These are phyloP conservation scores for Tetrao urogallus DNA, from an alignment of 2,113 vertebrate species.

Conservation along the genomic window DNA sequence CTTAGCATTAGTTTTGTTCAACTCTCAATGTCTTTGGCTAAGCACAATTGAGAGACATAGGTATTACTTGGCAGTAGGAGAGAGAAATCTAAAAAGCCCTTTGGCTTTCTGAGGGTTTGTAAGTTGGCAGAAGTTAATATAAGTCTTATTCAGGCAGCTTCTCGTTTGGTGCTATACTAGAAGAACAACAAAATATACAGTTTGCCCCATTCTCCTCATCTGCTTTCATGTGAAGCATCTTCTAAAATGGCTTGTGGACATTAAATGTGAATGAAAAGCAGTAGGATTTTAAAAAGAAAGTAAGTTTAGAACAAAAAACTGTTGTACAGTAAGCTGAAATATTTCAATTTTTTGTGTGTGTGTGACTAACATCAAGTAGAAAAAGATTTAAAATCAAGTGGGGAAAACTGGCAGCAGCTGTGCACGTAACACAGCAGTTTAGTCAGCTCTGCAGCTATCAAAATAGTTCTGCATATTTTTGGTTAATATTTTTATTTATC, in stretches of 20 bases:
- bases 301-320: not conserved
- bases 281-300: not conserved
- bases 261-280: not conserved
- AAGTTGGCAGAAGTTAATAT: not conserved
- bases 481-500: not conserved
- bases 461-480: not conserved
- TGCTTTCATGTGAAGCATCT: not conserved
- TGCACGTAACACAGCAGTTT: not conserved
- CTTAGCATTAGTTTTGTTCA: not conserved
- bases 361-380: too few species aligned
- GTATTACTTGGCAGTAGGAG: not conserved
- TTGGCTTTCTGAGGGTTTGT: not conserved
- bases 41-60: not conserved
- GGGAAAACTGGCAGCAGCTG: not conserved
- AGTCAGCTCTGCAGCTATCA: not conserved
- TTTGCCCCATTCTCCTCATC: fast-evolving
- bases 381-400: not conserved
- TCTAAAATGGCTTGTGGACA: not conserved
- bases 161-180: not conserved
- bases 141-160: not conserved
- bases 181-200: fast-evolving
- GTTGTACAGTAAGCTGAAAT: not conserved
- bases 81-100: fast-evolving
- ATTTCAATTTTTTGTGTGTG: too few species aligned
- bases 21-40: not conserved